These are phyloP conservation scores for Anguilla obscura DNA, from an alignment of 2,797 vertebrate species.

Conservation along the genomic window DNA sequence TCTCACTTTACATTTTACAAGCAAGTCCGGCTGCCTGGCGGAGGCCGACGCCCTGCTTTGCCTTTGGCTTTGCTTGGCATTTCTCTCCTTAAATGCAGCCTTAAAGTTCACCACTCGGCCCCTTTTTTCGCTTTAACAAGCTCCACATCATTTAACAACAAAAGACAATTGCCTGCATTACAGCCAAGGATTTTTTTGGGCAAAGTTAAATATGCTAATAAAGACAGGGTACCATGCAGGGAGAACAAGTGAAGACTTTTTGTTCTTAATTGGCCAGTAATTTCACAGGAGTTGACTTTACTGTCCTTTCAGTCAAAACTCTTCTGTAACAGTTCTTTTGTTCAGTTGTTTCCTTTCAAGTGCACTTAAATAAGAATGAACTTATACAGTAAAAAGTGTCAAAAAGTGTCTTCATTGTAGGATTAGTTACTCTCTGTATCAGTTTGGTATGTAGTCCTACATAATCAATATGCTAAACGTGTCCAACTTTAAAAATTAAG, in stretches of 20 bases:
- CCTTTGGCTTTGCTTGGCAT: constrained; percentile 65
- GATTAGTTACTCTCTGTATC: not conserved
- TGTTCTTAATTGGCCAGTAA: constrained; percentile 16
- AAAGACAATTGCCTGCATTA: constrained; percentile 59
- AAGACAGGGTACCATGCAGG: constrained; percentile 34
- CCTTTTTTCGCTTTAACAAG: constrained; percentile 61
- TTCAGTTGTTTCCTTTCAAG: not conserved
- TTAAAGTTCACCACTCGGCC: constrained; percentile 56
- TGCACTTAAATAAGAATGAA: not conserved
- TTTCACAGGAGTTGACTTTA: constrained; percentile 7
- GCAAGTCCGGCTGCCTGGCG: constrained; percentile 56
- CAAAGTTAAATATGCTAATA: constrained; percentile 31
- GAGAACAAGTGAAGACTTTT: constrained; percentile 20
- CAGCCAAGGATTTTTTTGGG: not conserved
- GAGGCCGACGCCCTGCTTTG: constrained; percentile 60
- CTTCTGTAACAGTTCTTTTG: constrained; percentile 13
- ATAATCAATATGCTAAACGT: not conserved
- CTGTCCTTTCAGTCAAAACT: constrained; percentile 16
- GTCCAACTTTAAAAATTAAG: not conserved
- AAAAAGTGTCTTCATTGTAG: not conserved
- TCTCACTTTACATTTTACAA: constrained; percentile 61
- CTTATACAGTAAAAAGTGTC: not conserved
- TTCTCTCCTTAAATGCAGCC: constrained; percentile 63
- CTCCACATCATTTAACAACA: constrained; percentile 65
- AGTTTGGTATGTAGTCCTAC: not conserved